Conservation (phyloP, 2,113 vertebrate genomes). For the Chrysochloris asiatica region DNA sequence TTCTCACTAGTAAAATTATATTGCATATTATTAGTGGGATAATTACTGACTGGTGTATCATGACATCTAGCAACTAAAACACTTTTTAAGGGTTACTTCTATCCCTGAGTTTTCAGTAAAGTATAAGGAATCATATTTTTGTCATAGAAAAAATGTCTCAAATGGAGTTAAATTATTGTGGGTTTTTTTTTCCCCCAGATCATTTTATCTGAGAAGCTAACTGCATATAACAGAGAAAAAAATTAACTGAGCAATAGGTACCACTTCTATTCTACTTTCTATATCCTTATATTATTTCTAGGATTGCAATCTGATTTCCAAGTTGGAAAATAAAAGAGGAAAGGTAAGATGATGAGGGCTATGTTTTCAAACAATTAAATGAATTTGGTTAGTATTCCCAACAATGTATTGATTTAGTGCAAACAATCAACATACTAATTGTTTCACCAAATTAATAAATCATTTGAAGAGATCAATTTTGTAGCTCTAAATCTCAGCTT, state of each 20-base stretch:
- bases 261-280: not conserved
- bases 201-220: not conserved
- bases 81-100: not conserved
- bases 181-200: not conserved
- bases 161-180: not conserved
- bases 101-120: not conserved
- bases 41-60: not conserved
- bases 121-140: not conserved
- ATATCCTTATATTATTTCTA: not conserved
- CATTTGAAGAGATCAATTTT: not conserved
- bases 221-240: not conserved
- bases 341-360: constrained; percentile 6
- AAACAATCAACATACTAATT: constrained; percentile 39
- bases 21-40: not conserved
- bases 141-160: not conserved
- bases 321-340: not conserved
- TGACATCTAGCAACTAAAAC: not conserved
- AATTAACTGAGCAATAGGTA: not conserved
- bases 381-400: constrained; percentile 41
- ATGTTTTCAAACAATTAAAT: constrained; percentile 38
- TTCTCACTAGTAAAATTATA: not conserved
- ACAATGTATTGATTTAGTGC: constrained; percentile 11
- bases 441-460: constrained; percentile 52
- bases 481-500: constrained; percentile 17
- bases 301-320: not conserved